Evolutionary conservation across 2,888 invertebrate species (phyloP).

Genomic region (Poecilobothrus nobilitatus): DNA sequence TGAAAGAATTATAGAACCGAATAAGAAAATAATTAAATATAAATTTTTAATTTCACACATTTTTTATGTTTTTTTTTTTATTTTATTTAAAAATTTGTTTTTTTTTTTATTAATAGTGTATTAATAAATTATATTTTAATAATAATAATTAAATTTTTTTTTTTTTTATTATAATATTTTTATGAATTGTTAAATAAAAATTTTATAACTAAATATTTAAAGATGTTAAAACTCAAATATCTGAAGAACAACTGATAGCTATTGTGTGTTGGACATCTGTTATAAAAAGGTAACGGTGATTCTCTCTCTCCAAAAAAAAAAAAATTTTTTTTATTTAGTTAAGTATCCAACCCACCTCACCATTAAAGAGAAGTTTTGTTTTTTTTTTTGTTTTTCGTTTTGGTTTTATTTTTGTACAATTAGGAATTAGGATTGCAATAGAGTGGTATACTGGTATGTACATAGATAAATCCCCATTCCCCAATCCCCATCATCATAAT

Average conservation of each 20-base stretch:
- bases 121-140: no score
- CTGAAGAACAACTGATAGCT: slow-evolving; percentile 1
- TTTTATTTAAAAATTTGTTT: no score
- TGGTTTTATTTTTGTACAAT: neutral
- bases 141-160: no score
- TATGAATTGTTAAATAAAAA: neutral
- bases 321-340: no score
- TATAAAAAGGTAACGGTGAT: neutral
- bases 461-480: no score
- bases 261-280: neutral
- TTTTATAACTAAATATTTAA: neutral
- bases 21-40: neutral
- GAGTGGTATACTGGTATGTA: no score
- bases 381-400: neutral
- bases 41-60: neutral
- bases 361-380: neutral
- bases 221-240: neutral
- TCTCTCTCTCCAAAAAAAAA: neutral
- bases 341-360: no score
- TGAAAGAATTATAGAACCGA: neutral
- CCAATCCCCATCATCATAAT: no score
- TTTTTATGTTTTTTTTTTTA: neutral
- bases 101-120: no score
- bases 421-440: no score
- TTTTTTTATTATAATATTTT: neutral